Percentiles rank a stretch among this genome's conserved stretches.
These are phyloP conservation scores for Agriopis leucophaearia DNA, from an alignment of 2,888 invertebrate genomes.

Conservation along the genomic window DNA sequence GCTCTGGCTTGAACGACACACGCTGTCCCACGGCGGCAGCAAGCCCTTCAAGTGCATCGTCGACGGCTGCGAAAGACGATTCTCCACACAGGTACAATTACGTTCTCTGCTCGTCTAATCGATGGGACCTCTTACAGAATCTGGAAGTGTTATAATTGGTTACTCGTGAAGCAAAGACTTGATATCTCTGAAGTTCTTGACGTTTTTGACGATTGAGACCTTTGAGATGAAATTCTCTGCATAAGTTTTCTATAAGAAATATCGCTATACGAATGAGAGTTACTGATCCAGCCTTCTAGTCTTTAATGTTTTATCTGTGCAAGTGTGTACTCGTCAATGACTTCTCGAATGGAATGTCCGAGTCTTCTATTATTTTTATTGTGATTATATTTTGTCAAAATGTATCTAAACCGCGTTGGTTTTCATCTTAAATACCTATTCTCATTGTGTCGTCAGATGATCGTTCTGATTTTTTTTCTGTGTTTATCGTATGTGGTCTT, in stretches of 20 bases:
- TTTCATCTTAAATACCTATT: not conserved
- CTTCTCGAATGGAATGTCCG: not conserved
- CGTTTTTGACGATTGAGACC: not conserved
- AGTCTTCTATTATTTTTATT: not conserved
- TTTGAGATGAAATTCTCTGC: not conserved
- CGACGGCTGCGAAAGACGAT: constrained; percentile 95
- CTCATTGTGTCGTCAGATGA: not conserved
- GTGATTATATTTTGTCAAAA: not conserved
- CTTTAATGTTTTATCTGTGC: not conserved
- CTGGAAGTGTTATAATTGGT: not conserved
- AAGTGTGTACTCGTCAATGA: not conserved
- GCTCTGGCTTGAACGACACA: constrained; percentile 97
- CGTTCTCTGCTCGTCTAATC: constrained; percentile 40
- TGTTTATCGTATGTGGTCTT: constrained; percentile 4
- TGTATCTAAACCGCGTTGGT: not conserved
- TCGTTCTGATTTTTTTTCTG: not conserved
- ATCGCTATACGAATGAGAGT: not conserved
- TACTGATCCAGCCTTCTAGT: not conserved
- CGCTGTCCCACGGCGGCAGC: constrained; percentile 95
- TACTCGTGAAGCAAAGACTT: not conserved
- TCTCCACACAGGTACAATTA: constrained; percentile 92
- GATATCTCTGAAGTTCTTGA: not conserved
- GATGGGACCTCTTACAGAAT: not conserved
- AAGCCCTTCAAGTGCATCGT: constrained; percentile 98
- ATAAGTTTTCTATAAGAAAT: not conserved